Conservation (phyloP, 2,113 vertebrate species). For the Himantopus leucocephalus region DNA sequence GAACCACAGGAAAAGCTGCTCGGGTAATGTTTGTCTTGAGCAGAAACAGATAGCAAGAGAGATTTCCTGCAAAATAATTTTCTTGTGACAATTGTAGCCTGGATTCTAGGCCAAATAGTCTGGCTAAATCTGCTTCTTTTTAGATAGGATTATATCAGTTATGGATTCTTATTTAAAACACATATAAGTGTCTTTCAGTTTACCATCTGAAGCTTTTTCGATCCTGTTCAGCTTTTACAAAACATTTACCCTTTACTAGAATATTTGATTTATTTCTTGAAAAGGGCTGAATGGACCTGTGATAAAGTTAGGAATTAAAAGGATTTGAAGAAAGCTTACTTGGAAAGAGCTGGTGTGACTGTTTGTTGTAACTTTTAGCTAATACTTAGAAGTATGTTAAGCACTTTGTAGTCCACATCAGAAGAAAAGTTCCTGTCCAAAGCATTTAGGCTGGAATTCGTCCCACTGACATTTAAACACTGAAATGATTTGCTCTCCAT, state of each 20-base stretch:
- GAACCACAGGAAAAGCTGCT: slow-evolving; percentile 12
- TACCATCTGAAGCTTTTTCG: background rate
- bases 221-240: background rate
- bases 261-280: background rate
- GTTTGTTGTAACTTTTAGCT: background rate
- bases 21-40: background rate
- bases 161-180: background rate
- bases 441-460: background rate
- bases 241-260: background rate
- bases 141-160: background rate
- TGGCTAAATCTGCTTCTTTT: background rate
- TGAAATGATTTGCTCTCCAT: background rate
- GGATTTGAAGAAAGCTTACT: background rate
- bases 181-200: background rate
- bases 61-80: slow-evolving; percentile 5
- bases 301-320: background rate
- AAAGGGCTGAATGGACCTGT: background rate
- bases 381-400: background rate
- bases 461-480: background rate
- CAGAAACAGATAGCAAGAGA: background rate
- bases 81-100: background rate
- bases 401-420: background rate
- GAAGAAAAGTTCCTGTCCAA: background rate
- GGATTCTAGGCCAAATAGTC: background rate
- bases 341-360: background rate